Conservation (phyloP, 2,888 invertebrate species). For the Unio pictorum region DNA sequence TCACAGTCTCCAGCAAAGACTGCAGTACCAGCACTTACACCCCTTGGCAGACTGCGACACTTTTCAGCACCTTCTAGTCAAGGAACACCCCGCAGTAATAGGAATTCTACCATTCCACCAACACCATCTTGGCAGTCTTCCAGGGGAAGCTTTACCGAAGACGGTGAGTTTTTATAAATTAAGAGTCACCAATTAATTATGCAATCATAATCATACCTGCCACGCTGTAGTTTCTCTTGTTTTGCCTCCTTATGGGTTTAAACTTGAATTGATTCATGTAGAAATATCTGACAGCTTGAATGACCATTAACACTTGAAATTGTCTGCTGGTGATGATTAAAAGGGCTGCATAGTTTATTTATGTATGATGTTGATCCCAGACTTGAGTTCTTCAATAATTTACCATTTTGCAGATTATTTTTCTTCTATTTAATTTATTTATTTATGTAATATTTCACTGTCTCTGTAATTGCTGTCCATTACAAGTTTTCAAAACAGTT, state of each 20-base stretch:
- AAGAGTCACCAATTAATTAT: background rate
- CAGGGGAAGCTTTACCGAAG: constrained; percentile 55
- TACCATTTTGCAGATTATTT: too few relatives aligned
- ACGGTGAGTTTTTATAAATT: constrained; percentile 20
- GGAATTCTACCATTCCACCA: constrained; percentile 50
- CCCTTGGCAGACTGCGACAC: constrained; percentile 47
- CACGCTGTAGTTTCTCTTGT: background rate
- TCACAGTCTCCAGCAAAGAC: constrained; percentile 25
- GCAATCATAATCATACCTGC: background rate
- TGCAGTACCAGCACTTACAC: constrained; percentile 16
- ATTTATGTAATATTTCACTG: too few relatives aligned
- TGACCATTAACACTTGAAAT: too few relatives aligned
- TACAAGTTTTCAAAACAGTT: too few relatives aligned
- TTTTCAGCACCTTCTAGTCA: constrained; percentile 61
- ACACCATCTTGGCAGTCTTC: constrained; percentile 62
- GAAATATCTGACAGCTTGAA: too few relatives aligned
- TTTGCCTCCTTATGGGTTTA: background rate
- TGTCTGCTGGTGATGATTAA: too few relatives aligned
- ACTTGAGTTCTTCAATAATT: too few relatives aligned
- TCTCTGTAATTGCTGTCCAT: too few relatives aligned
- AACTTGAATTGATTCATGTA: too few relatives aligned
- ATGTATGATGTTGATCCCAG: too few relatives aligned
- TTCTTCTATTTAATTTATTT: too few relatives aligned
- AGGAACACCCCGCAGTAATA: constrained; percentile 46
- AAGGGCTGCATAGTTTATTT: too few relatives aligned